Evolutionary conservation across 2,888 invertebrate species (phyloP).

Genomic region (Perizoma affinitatum): DNA sequence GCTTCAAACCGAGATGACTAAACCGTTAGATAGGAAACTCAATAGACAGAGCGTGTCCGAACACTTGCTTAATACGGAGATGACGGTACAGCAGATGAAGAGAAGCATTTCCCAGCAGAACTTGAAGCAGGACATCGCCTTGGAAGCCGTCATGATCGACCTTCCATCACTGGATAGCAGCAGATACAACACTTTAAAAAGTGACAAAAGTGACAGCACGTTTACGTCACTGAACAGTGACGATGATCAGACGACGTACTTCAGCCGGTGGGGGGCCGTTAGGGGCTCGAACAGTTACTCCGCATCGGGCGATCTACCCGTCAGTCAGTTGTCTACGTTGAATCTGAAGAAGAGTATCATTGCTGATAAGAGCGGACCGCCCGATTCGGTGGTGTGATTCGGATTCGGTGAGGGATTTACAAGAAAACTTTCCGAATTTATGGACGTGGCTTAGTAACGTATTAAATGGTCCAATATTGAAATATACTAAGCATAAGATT

Average conservation of each 20-base stretch:
- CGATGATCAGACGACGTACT: slow-evolving; percentile 47
- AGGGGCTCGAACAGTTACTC: slow-evolving; percentile 81
- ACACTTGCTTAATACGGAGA: slow-evolving; percentile 52
- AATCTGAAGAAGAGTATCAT: slow-evolving; percentile 58
- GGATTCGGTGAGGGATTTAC: neutral
- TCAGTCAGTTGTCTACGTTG: slow-evolving; percentile 72
- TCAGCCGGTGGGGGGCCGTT: slow-evolving; percentile 78
- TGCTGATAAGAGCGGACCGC: slow-evolving; percentile 49
- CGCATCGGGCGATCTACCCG: slow-evolving; percentile 56
- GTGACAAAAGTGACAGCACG: slow-evolving; percentile 58
- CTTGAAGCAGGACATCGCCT: slow-evolving; percentile 67
- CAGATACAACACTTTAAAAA: slow-evolving; percentile 58
- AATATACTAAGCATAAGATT: no score
- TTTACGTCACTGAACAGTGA: slow-evolving; percentile 41
- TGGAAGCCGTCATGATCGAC: slow-evolving; percentile 76
- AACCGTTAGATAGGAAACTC: slow-evolving; percentile 28
- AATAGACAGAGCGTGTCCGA: slow-evolving; percentile 70
- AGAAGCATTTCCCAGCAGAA: slow-evolving; percentile 71
- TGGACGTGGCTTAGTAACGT: no score
- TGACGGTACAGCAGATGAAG: slow-evolving; percentile 45
- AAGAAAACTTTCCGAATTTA: no score
- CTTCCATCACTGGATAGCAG: slow-evolving; percentile 58
- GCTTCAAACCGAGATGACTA: slow-evolving; percentile 45
- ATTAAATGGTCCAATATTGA: no score
- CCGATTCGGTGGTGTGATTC: slow-evolving; percentile 61